phyloP scores from a whole-genome alignment of 2,888 invertebrate genomes.

The Nysson spinosus region DNA sequence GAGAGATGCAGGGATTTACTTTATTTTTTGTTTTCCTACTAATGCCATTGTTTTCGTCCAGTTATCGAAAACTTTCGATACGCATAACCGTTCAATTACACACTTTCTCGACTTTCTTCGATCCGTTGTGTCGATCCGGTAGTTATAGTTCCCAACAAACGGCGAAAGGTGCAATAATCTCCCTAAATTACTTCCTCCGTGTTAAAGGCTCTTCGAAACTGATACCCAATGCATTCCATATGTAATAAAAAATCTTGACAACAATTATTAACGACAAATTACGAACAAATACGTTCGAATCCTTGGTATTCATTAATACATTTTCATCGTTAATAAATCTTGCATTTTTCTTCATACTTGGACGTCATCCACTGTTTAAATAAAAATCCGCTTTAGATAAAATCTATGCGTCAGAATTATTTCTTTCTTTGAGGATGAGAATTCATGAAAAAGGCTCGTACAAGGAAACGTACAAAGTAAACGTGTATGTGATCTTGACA shows the following conservation, averaged over 20 bases:
- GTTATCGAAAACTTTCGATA: constrained; percentile 35
- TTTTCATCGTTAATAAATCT: background rate
- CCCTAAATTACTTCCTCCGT: background rate
- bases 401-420: constrained; percentile 19
- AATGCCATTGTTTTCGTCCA: constrained; percentile 23
- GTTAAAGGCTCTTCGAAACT: too few species aligned
- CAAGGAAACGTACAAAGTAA: too few species aligned
- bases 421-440: constrained; percentile 7
- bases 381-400: constrained; percentile 11
- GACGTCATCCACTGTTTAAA: constrained; percentile 21
- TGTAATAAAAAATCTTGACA: too few species aligned
- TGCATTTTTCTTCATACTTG: background rate
- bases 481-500: too few species aligned
- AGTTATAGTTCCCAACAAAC: background rate
- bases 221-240: too few species aligned
- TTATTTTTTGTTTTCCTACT: background rate
- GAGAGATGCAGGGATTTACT: too few species aligned
- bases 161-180: background rate
- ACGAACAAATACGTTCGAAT: too few species aligned
- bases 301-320: background rate
- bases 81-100: constrained; percentile 32
- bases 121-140: constrained; percentile 4
- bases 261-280: too few species aligned
- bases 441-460: constrained; percentile 16
- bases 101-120: constrained; percentile 58